phyloP scores from a whole-genome alignment of 1,140 invertebrate genomes.

The Drosophila tsacasi region DNA sequence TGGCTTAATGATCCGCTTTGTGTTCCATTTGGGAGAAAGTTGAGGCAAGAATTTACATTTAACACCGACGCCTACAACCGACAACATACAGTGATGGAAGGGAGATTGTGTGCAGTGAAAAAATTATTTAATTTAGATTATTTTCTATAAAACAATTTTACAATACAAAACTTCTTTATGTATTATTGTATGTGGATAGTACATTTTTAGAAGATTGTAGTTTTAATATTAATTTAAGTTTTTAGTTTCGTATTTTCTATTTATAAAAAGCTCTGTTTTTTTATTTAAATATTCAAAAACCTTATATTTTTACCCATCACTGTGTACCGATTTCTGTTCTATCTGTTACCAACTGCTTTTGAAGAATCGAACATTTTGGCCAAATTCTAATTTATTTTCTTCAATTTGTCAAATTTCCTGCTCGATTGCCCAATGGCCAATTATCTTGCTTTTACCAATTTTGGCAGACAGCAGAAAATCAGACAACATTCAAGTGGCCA shows the following conservation, averaged over 20 bases:
- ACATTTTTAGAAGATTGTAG: no score
- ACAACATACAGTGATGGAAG: background rate
- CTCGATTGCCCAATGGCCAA: slow-evolving; percentile 55
- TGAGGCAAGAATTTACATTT: slow-evolving; percentile 25
- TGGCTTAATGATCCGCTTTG: slow-evolving; percentile 30
- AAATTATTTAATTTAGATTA: background rate
- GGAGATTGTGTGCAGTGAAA: background rate
- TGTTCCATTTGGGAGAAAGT: slow-evolving; percentile 39
- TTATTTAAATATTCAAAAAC: no score
- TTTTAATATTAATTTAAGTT: background rate
- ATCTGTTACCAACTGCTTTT: slow-evolving; percentile 27
- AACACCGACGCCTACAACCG: slow-evolving; percentile 8
- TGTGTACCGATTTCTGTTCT: slow-evolving; percentile 15
- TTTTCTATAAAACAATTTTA: no score
- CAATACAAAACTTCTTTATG: no score
- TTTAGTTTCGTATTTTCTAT: background rate
- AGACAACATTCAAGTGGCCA: slow-evolving; percentile 10
- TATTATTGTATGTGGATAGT: no score
- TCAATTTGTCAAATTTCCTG: slow-evolving; percentile 62
- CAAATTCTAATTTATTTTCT: slow-evolving; percentile 62
- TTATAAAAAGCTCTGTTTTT: no score
- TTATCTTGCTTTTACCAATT: slow-evolving; percentile 55
- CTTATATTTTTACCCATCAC: slow-evolving; percentile 1
- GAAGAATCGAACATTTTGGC: slow-evolving; percentile 4
- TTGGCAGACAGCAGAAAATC: slow-evolving; percentile 10